phyloP scores from a whole-genome alignment of 2,797 vertebrate genomes.

The Sarcoramphus papa region DNA sequence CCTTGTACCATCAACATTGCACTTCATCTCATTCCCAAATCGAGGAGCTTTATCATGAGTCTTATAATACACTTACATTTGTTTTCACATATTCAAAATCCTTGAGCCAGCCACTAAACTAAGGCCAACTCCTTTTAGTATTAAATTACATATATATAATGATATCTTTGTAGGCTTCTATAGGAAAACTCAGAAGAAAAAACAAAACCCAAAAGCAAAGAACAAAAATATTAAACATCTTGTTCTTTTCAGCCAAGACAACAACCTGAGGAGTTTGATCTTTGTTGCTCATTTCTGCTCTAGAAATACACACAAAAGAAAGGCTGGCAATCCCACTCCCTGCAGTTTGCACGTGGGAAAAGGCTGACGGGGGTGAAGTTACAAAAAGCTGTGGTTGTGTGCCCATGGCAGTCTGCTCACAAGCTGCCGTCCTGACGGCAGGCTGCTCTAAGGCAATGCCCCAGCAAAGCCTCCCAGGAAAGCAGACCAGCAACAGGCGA shows the following conservation, averaged over 20 bases:
- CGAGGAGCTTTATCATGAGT: not conserved
- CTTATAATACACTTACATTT: not conserved
- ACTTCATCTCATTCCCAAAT: not conserved
- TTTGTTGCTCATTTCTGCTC: not conserved
- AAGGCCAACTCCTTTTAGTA: not conserved
- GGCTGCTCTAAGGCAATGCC: not conserved
- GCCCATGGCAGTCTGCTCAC: not conserved
- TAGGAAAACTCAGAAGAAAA: not conserved
- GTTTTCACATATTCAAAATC: not conserved
- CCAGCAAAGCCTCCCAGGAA: not conserved
- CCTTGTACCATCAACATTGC: not conserved
- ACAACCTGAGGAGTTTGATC: not conserved
- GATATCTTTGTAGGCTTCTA: not conserved
- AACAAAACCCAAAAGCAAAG: not conserved
- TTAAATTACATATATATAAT: not conserved
- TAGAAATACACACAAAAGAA: not conserved
- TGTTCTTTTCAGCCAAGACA: not conserved
- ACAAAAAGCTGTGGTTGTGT: not conserved
- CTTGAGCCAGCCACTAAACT: not conserved
- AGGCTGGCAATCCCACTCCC: not conserved
- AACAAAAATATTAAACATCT: not conserved
- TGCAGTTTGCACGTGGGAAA: not conserved
- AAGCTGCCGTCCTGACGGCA: not conserved
- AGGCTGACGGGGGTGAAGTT: not conserved
- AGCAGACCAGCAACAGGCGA: not conserved